A percentile compares a stretch with the other conserved stretches of the same genome.
phyloP scores from a whole-genome alignment of 2,113 vertebrate species.

The Phocoena phocoena region DNA sequence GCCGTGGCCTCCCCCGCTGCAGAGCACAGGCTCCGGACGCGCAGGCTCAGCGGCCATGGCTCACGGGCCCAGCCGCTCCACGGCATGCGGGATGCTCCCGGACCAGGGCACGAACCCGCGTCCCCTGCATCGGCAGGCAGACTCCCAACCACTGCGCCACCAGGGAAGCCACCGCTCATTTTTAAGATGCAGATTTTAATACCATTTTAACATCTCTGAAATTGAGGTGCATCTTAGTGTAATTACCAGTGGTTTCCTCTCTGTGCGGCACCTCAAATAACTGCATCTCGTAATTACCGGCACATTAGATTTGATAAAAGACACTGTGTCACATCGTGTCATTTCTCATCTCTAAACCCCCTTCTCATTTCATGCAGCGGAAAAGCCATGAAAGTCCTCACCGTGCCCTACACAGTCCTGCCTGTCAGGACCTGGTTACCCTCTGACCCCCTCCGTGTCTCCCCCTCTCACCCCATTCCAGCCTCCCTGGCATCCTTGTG shows the following conservation, averaged over 20 bases:
- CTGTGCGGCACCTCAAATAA: not conserved
- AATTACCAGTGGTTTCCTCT: not conserved
- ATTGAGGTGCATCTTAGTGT: not conserved
- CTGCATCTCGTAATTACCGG: not conserved
- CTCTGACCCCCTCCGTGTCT: not conserved
- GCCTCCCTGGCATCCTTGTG: not conserved
- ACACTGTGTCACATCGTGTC: rapidly evolving
- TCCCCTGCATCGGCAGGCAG: no score
- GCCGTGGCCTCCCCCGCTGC: no score
- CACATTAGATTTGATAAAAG: not conserved
- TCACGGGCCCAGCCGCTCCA: no score
- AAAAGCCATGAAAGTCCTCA: not conserved
- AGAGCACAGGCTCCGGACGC: no score
- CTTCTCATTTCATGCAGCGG: not conserved
- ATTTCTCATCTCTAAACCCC: not conserved
- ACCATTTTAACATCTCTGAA: not conserved
- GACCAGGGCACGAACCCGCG: no score
- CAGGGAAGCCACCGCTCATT: no score
- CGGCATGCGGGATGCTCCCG: no score
- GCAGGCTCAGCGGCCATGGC: no score
- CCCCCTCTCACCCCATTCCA: rapidly evolving
- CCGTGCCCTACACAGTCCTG: not conserved
- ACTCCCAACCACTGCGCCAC: no score
- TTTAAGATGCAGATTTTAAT: not conserved
- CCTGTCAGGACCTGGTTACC: no score